Conservation (phyloP, 2,797 vertebrate species). For the Glossophaga mutica region DNA sequence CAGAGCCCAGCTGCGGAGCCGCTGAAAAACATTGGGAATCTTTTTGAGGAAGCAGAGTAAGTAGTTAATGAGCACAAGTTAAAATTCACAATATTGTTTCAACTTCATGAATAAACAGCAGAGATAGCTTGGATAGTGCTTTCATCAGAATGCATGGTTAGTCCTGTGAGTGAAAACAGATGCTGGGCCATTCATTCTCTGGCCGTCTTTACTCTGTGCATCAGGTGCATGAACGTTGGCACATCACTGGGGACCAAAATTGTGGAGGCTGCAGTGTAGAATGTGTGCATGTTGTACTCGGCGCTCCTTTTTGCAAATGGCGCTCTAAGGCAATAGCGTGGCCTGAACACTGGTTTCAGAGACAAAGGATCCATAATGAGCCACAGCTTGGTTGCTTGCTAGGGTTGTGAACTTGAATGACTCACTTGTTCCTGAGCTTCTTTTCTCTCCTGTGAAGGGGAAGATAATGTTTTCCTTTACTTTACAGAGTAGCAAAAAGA, state of each 20-base stretch:
- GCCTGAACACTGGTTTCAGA: background rate
- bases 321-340: background rate
- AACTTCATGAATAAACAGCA: background rate
- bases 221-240: background rate
- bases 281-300: accelerated
- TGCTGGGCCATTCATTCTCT: background rate
- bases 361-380: background rate
- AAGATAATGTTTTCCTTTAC: background rate
- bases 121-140: background rate
- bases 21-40: constrained; percentile 89
- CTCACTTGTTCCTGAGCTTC: background rate
- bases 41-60: constrained; percentile 94
- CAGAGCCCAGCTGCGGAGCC: constrained; percentile 92
- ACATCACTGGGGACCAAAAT: background rate
- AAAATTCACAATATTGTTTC: background rate
- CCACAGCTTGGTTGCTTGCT: background rate
- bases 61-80: constrained; percentile 50
- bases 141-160: background rate
- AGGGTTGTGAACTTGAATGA: background rate
- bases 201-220: background rate
- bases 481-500: background rate
- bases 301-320: background rate
- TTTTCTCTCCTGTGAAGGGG: background rate
- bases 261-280: no score
- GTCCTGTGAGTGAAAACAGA: background rate